Evolutionary conservation across 2,797 vertebrate genomes (phyloP).

Genomic region (Manis crassicaudata): DNA sequence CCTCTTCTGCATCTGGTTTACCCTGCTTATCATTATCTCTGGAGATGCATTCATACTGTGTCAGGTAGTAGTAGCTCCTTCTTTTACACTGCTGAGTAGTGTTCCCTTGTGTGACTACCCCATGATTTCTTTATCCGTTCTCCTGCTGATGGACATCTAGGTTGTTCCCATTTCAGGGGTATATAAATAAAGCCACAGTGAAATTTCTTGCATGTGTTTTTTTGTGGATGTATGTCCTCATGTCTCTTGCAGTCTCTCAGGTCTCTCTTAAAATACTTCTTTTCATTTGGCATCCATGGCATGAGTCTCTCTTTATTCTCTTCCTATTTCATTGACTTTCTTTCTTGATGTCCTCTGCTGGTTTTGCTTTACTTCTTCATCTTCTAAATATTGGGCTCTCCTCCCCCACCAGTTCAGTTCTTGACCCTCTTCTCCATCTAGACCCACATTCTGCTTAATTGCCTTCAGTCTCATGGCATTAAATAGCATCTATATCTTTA

Average conservation of each 20-base stretch:
- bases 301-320: not conserved
- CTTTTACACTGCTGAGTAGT: not conserved
- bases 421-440: not conserved
- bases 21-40: not conserved
- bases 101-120: not conserved
- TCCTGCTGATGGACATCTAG: not conserved
- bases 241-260: not conserved
- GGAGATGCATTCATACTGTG: not conserved
- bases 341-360: not conserved
- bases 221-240: not conserved
- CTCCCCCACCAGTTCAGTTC: not conserved
- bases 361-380: not conserved
- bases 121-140: not conserved
- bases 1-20: not conserved
- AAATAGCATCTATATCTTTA: not conserved
- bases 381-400: not conserved
- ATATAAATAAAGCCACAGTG: not conserved
- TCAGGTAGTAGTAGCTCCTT: not conserved
- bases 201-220: not conserved
- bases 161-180: not conserved
- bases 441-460: not conserved
- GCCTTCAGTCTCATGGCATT: not conserved
- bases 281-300: not conserved
- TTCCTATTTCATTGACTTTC: not conserved
- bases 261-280: not conserved